Evolutionary conservation across 2,113 vertebrate genomes (phyloP), one percentile per base, ranked within the genome.

Genomic region (Chlorocebus sabaeus): DNA sequence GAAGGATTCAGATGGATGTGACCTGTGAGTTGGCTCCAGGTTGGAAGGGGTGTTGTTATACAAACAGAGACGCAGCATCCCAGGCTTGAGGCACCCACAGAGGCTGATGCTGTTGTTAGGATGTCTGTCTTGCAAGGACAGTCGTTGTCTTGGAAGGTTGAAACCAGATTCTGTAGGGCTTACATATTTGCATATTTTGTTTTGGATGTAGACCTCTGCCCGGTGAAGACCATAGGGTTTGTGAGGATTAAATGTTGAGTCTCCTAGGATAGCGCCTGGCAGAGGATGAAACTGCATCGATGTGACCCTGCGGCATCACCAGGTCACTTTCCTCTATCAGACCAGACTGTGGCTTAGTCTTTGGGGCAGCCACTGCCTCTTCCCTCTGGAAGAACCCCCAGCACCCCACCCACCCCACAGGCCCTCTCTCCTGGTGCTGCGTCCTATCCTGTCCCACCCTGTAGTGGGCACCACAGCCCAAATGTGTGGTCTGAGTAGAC

Each of bases 341-440:
- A 57, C 16, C 3, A 12, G 2, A 3, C 25, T 6, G 6, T 32
- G 13, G 17, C 38, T 40, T 16, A 22, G 1, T 43, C 52, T 38
- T 90, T n/a, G 32, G 52, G 35, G 6, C 0, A 13, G 23, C 25
- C 13, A 16, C 9, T 7, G 4, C 48, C 22, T 52, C 30, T 8
- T 35, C 16, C 16, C 6, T n/a, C 45, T 22, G 43, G 61, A 38
- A 7, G 38, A 59, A 3, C 38, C 57, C 22, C 57, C 17, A 3
- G 35, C 2, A 14, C 23, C 73, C 5, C 6, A 1, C 6, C 27
- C n/a, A 9, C 5, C 16, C 55, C 48, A 23, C 2, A 22, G 0
- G 25, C 32, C 48, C 23, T 3, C 1, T 14, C 59, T 67, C 32
- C 0, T 2, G 0, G 4, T 7, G 12, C 14, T n/a, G 12, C 5